Conservation (phyloP, 2,888 invertebrate genomes). For the Acrobasis suavella region DNA sequence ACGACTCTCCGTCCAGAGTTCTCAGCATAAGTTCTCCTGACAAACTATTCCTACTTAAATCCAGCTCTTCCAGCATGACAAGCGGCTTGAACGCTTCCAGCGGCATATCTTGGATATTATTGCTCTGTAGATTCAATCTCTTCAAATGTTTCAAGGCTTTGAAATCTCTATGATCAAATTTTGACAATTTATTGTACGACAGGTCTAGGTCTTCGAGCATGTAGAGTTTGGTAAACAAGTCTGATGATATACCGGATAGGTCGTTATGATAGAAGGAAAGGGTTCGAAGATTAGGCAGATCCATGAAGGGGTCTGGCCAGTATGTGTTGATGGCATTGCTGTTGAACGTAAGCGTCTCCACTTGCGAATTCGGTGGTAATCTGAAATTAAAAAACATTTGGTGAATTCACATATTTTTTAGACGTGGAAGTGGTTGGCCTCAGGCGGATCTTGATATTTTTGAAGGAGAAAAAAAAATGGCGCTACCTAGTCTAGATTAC, state of each 20-base stretch:
- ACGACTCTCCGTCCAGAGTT: constrained; percentile 38
- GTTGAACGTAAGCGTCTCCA: constrained; percentile 65
- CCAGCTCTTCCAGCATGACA: constrained; percentile 50
- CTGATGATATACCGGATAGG: constrained; percentile 66
- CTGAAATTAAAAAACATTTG: constrained; percentile 50
- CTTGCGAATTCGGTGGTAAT: constrained; percentile 66
- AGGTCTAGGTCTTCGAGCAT: constrained; percentile 75
- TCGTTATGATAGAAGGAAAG: constrained; percentile 78
- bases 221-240: constrained; percentile 70
- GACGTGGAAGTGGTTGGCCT: too few relatives aligned
- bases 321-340: constrained; percentile 71
- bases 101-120: constrained; percentile 39
- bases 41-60: constrained; percentile 62
- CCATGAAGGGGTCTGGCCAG: constrained; percentile 73
- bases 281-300: constrained; percentile 61
- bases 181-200: constrained; percentile 73
- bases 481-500: too few relatives aligned
- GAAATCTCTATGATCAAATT: constrained; percentile 67
- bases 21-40: constrained; percentile 45
- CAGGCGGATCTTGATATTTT: too few relatives aligned
- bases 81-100: constrained; percentile 48
- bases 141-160: constrained; percentile 50
- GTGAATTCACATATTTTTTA: neutral
- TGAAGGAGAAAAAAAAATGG: too few relatives aligned
- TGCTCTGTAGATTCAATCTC: constrained; percentile 19